Percentiles rank a stretch among this genome's conserved stretches.
phyloP scores from a whole-genome alignment of 2,797 vertebrate species.

The Poecilia wingei region DNA sequence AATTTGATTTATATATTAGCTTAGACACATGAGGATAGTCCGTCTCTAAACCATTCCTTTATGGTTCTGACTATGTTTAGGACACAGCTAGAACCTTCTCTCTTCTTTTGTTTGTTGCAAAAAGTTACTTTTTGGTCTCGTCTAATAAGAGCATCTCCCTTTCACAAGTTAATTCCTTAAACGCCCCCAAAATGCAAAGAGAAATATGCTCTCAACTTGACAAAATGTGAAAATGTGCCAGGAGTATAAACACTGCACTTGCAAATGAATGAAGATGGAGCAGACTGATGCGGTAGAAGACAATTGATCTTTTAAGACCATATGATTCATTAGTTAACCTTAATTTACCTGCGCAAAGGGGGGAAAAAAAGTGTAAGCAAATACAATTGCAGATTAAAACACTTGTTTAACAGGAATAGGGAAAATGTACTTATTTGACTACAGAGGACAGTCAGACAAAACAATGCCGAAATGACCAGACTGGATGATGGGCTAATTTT shows the following conservation, averaged over 20 bases:
- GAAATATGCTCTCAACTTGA: neutral
- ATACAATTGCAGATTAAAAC: conserved; percentile 16
- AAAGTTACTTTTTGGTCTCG: neutral
- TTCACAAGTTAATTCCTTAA: neutral
- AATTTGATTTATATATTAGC: neutral
- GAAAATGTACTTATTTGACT: neutral
- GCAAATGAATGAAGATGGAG: conserved; percentile 8
- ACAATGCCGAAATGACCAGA: neutral
- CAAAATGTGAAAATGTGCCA: neutral
- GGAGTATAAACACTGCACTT: neutral
- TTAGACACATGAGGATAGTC: neutral
- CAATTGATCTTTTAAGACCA: conserved; percentile 35
- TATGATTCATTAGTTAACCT: conserved; percentile 21
- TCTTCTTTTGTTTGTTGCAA: neutral
- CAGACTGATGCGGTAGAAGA: conserved; percentile 40
- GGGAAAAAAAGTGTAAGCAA: conserved; percentile 10
- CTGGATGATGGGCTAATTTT: conserved; percentile 6
- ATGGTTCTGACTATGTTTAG: neutral
- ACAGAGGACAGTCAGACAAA: neutral
- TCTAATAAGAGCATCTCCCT: neutral
- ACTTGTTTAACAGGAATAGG: neutral
- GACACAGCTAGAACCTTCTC: neutral
- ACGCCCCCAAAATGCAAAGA: neutral
- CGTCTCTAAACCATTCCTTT: neutral
- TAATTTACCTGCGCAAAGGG: conserved; percentile 33